Conservation (phyloP, 1,140 invertebrate genomes). For the Chironomus striatipennis region DNA sequence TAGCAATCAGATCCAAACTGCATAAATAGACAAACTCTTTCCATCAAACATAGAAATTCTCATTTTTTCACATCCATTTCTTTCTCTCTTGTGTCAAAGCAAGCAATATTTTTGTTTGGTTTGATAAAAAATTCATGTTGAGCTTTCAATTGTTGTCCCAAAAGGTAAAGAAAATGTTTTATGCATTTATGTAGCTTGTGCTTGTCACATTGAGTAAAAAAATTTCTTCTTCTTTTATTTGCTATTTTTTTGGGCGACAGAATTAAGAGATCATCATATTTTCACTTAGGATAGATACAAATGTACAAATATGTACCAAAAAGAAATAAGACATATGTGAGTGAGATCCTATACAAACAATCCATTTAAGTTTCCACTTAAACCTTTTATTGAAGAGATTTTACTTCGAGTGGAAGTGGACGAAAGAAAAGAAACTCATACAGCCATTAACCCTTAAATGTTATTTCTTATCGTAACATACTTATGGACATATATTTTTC, state of each 20-base stretch:
- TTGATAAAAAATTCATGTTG: background rate
- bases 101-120: background rate
- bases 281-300: background rate
- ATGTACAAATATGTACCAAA: background rate
- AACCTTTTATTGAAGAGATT: slow-evolving; percentile 9
- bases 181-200: background rate
- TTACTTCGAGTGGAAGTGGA: background rate
- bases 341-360: background rate
- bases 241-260: background rate
- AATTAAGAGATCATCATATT: background rate
- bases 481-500: background rate
- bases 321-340: background rate
- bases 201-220: too few species aligned
- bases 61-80: too few species aligned
- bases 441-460: too few species aligned
- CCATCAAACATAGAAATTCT: too few species aligned
- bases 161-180: background rate
- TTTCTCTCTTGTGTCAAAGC: too few species aligned
- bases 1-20: too few species aligned
- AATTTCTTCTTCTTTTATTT: background rate
- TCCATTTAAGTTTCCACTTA: background rate
- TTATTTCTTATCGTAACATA: too few species aligned
- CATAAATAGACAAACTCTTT: too few species aligned
- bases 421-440: too few species aligned
- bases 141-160: background rate